Base-by-base conservation (phyloP, 1,140 invertebrate genomes). In the Bilobella aurantiaca region DNA sequence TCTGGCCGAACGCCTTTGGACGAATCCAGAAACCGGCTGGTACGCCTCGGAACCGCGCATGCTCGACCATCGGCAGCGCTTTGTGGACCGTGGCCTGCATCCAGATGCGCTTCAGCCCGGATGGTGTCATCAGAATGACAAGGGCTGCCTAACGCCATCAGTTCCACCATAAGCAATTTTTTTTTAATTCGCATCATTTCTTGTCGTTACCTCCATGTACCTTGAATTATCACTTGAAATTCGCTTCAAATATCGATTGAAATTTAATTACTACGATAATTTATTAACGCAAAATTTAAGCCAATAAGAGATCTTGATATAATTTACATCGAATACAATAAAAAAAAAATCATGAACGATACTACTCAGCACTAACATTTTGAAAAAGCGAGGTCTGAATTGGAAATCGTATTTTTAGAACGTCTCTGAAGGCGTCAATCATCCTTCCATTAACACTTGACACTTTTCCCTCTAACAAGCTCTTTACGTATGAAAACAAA, bases 31-130 rank as follows among this genome's bases (percentile, higher is more conserved):
- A 18, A 66, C 69, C 12, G 42, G 57, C 23, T 81, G 81, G 66
- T 74, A 82, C 67, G 82, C 80, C 60, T 85, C 87, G 3, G 87
- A 88, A 72, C 81, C 82, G 18, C 79, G 89, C 49, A 84, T 90
- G 77, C 42, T 76, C 28, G 78, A 90, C 29, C 69, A 75, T 49
- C 68, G 76, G 21, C 66, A 75, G 42, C 69, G 75, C 14, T 63
- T 73, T 14, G 71, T 75, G 12, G 46, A 60, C 42, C 42, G 75
- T 61, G 74, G 74, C 5, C 53, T 76, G 16, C n/a, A 53, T 31
- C 62, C 74, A 0, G 74, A 76, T 47, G 42, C 66, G 31, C 63
- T 75, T 23, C 75, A 76, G 64, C 75, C 75, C 2, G 63, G 75
- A 61, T 76, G 74, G 73, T 76, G 75, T 62, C 70, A 69, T 58